Evolutionary conservation across 2,797 vertebrate genomes (phyloP).

Genomic region (Urophycis tenuis): DNA sequence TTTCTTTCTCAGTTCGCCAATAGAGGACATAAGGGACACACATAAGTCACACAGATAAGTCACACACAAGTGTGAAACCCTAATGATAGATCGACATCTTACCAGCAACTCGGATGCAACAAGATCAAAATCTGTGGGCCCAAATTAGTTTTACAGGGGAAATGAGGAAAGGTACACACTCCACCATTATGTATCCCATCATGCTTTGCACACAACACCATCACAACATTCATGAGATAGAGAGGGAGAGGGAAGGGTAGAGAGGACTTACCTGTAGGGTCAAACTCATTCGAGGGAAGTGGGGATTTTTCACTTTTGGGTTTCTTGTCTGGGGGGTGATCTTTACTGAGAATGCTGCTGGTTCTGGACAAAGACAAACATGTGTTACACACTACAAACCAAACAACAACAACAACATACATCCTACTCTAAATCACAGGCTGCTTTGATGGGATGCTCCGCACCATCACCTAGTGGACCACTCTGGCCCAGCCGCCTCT

Average conservation of each 20-base stretch:
- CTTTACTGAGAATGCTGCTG: slow-evolving; percentile 92
- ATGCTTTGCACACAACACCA: slow-evolving; percentile 37
- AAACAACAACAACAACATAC: not conserved
- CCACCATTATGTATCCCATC: slow-evolving; percentile 32
- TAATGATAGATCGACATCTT: not conserved
- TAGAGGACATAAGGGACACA: not conserved
- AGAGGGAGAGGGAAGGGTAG: slow-evolving; percentile 16
- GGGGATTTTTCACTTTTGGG: slow-evolving; percentile 87
- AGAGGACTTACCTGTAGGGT: slow-evolving; percentile 85
- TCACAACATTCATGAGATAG: not conserved
- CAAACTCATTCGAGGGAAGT: slow-evolving; percentile 85
- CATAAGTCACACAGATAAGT: too few species aligned
- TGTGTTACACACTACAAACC: slow-evolving; percentile 9
- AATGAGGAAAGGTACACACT: slow-evolving; percentile 25
- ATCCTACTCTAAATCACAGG: not conserved
- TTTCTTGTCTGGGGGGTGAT: slow-evolving; percentile 95
- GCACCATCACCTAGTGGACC: not conserved
- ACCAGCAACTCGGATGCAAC: slow-evolving; percentile 11
- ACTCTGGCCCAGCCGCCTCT: not conserved
- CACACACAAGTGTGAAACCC: not conserved
- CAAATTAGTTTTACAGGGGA: not conserved
- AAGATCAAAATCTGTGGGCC: slow-evolving; percentile 15
- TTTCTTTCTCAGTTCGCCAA: not conserved
- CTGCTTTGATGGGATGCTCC: not conserved
- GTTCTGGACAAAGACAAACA: slow-evolving; percentile 67